Conservation (phyloP, 2,888 invertebrate genomes). For the Megaustenia siamemsis region DNA sequence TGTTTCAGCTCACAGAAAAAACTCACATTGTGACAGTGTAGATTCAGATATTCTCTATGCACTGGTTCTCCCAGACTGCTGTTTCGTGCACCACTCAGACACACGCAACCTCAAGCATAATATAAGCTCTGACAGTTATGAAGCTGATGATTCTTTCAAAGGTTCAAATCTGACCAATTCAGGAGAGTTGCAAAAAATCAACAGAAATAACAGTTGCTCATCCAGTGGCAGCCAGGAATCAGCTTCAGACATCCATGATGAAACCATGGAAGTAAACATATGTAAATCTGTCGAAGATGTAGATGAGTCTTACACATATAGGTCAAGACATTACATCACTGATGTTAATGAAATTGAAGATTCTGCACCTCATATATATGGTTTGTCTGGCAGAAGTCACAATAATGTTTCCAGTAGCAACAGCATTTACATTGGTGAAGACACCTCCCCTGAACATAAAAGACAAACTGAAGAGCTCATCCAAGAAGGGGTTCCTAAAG, state of each 20-base stretch:
- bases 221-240: conserved; percentile 32
- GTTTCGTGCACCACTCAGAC: conserved; percentile 63
- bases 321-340: not conserved
- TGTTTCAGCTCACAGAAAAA: conserved; percentile 66
- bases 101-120: not conserved
- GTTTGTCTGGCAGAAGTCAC: not conserved
- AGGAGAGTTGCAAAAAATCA: not conserved
- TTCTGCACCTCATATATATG: conserved; percentile 26
- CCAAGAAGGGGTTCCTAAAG: not conserved
- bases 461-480: not conserved
- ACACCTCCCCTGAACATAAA: not conserved
- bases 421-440: not conserved
- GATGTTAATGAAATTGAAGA: not conserved
- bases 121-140: not conserved
- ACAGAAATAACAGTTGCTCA: conserved; percentile 23
- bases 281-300: not conserved
- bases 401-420: not conserved
- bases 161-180: not conserved
- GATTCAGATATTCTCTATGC: conserved; percentile 68
- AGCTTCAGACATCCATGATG: conserved; percentile 4
- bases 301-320: not conserved
- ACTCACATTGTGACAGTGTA: conserved; percentile 63
- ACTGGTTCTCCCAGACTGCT: conserved; percentile 70
- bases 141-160: conserved; percentile 3
- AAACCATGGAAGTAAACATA: conserved; percentile 5